Evolutionary conservation across 2,113 vertebrate species (phyloP).

Genomic region (Lophotis ruficrista): DNA sequence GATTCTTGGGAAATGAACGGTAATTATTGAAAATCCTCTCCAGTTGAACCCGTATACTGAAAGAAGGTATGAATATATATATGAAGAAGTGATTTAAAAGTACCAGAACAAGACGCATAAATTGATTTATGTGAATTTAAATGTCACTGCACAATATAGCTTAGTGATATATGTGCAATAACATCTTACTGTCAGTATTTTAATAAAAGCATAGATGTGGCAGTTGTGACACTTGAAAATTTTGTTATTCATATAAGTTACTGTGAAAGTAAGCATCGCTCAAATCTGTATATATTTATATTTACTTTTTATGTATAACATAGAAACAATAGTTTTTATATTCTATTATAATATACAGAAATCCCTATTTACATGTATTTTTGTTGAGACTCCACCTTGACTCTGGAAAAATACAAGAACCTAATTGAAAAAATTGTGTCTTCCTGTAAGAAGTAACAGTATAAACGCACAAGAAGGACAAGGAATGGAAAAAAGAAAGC

Average conservation of each 20-base stretch:
- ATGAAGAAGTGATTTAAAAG: background rate
- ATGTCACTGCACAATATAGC: background rate
- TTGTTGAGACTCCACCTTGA: background rate
- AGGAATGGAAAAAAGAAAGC: background rate
- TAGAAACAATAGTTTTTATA: background rate
- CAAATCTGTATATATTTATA: background rate
- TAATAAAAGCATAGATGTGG: background rate
- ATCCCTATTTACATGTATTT: background rate
- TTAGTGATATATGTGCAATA: background rate
- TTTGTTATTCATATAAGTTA: background rate
- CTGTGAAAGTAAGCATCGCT: background rate
- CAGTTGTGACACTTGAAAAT: background rate
- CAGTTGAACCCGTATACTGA: background rate
- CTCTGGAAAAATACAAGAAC: background rate
- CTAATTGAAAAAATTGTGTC: background rate
- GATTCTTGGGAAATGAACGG: constrained; percentile 15
- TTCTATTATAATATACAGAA: background rate
- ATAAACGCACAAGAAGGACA: background rate
- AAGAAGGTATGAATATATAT: background rate
- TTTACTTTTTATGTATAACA: background rate
- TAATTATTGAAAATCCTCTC: constrained; percentile 41
- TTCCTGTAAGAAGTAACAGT: background rate
- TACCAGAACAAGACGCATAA: background rate
- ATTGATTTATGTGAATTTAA: constrained; percentile 16
- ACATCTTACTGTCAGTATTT: background rate